Evolutionary conservation across 1,140 invertebrate genomes (phyloP), one percentile per base, ranked within the genome.

Genomic region (Notospermus geniculatus): DNA sequence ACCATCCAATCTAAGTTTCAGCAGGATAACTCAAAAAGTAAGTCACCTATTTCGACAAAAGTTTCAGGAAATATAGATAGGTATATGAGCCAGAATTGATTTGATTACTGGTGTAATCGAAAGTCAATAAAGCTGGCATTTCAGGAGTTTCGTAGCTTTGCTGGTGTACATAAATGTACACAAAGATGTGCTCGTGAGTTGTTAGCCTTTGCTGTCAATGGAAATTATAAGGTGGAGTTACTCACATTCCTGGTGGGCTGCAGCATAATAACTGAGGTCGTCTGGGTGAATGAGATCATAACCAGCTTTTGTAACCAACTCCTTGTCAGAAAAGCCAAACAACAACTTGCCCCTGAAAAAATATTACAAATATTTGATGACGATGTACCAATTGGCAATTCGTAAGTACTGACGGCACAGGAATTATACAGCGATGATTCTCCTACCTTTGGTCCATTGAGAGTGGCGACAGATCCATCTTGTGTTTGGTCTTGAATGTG

Each of bases 401-500:
- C 19, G 19, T 11, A 43, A 11, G 19, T 43, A 43, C 39, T 19
- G 39, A 13, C 39, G 39, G 11, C 39, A 43, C 19, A 43, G 19
- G 19, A 11, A 43, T 43, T 43, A 43, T 43, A 43, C 39, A 43
- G 11, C 11, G 11, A 13, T 43, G 11, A n/a, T 17, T 29, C 1
- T 32, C 68, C 73, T 79, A 91, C 90, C 91, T 88, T 85, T 92
- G 92, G 82, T 99, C 97, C 91, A 99, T 97, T 2, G 93, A 97
- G 53, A 98, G 90, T 39, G 97, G 86, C 53, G 91, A 89, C 27
- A 99, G 86, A 82, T 98, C 95, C 57, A 99, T 86, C 79, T 97
- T 97, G 84, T 98, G 97, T 85, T 98, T 98, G 75, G 92, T 96
- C 83, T 98, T 98, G 83, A 99, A 98, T 88, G 97, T 96, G 60